Evolutionary conservation across 2,888 invertebrate genomes (phyloP), one percentile per base, ranked within the genome.

Genomic region (Hemicrepidius hirtus): DNA sequence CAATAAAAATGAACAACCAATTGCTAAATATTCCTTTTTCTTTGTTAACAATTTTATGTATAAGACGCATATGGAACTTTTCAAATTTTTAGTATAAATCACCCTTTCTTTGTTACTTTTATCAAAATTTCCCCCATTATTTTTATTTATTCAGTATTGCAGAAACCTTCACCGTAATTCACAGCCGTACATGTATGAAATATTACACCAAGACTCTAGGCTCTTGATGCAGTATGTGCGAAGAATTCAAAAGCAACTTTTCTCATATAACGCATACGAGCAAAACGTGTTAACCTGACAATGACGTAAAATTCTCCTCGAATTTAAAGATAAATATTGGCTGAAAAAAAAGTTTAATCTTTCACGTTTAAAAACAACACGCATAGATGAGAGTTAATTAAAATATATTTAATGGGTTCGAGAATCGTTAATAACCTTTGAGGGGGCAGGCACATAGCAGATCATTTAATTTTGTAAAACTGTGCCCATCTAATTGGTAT

Each of bases 401-500:
- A 21, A 53, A 53, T 53, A 53, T 53, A 53, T 53, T 28, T 28
- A 53, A 53, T 13, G 53, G 24, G 53, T 53, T 53, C 53, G 28
- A 32, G 13, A 53, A 32, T 20, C 53, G 46, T 46, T 46, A 50
- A 50, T 24, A 50, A 24, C 21, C 20, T 9, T 9, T 12, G 50
- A 53, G 53, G n/a, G 28, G 18, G 49, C 24, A 50, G 13, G 53
- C 53, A 28, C 7, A 7, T 50, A 21, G 50, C 50, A 24, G n/a
- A 24, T 53, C 53, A 53, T 53, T 53, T 53, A 53, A 53, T 53
- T 53, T 53, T 1, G 53, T 24, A 64, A 40, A 65, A 37, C 63
- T 41, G 50, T 35, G 24, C 66, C 13, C 55, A 13, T 24, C 55
- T 57, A 66, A 66, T 66, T 57, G 66, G 55, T 21, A 35, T 66